phyloP scores from a whole-genome alignment of 2,797 vertebrate species.

The Lepilemur septentrionalis region DNA sequence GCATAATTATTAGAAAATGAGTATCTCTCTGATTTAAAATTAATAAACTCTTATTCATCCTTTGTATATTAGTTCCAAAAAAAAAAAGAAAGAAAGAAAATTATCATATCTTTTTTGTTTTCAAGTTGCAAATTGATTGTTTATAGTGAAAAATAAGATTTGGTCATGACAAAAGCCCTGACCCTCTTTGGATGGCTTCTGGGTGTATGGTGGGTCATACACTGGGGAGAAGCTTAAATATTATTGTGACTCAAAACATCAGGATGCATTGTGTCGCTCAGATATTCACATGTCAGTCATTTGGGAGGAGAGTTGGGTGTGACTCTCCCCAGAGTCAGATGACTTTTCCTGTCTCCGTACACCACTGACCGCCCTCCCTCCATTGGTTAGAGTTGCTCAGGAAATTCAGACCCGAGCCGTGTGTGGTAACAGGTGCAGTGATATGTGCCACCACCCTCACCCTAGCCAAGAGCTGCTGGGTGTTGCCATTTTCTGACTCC shows the following conservation, averaged over 20 bases:
- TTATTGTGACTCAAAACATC: background rate
- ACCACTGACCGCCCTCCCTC: background rate
- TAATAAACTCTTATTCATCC: no score
- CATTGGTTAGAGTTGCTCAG: background rate
- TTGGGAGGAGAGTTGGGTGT: background rate
- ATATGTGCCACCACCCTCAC: no score
- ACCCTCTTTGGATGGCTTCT: background rate
- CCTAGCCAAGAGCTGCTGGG: no score
- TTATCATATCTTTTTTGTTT: background rate
- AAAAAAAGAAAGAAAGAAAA: background rate
- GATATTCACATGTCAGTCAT: background rate
- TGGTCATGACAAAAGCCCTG: background rate
- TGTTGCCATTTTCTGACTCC: background rate
- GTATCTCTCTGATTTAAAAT: no score
- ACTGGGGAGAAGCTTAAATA: background rate
- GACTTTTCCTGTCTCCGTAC: background rate
- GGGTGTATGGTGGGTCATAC: background rate
- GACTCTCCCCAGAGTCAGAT: background rate
- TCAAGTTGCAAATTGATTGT: background rate
- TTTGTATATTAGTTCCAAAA: no score
- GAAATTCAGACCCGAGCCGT: background rate
- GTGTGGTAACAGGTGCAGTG: rapidly evolving
- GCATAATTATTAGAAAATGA: no score
- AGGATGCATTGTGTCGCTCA: background rate
- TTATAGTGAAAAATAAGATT: background rate